These are phyloP conservation scores for Hippolais icterina DNA, from an alignment of 2,113 vertebrate species.

Conservation along the genomic window DNA sequence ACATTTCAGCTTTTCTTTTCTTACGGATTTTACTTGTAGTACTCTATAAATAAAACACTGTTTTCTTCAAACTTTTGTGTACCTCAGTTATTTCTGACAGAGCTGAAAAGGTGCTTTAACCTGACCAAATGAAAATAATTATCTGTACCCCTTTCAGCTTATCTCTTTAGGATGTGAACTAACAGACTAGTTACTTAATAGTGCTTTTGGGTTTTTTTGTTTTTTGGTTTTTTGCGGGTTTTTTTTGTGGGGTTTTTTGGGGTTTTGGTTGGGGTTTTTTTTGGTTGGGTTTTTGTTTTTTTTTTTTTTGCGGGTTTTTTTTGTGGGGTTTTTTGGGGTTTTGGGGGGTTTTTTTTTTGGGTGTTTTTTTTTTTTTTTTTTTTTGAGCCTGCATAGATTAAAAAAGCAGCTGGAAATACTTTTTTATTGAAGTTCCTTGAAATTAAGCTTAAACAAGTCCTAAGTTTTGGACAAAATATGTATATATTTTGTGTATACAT, in stretches of 20 bases:
- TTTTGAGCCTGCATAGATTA: background rate
- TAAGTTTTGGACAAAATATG: background rate
- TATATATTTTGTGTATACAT: background rate
- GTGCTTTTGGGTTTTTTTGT: background rate
- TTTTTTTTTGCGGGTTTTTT: too few relatives aligned
- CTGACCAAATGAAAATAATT: background rate
- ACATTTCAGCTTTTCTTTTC: background rate
- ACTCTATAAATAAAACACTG: background rate
- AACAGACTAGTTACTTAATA: background rate
- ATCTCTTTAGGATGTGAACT: background rate
- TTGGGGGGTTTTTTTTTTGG: background rate
- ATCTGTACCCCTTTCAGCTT: background rate
- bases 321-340: too few relatives aligned
- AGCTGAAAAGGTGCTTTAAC: background rate
- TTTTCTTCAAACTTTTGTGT: background rate
- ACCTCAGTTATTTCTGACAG: background rate
- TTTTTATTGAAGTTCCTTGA: background rate
- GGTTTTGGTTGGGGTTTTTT: too few relatives aligned
- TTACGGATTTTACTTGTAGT: background rate
- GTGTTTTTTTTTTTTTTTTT: background rate
- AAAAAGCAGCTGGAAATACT: background rate
- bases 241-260: too few relatives aligned
- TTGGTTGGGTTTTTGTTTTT: too few relatives aligned
- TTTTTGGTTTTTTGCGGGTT: background rate
- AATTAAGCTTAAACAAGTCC: background rate